Conservation (phyloP, 1,140 invertebrate species). For the Drosophila ohnishii region DNA sequence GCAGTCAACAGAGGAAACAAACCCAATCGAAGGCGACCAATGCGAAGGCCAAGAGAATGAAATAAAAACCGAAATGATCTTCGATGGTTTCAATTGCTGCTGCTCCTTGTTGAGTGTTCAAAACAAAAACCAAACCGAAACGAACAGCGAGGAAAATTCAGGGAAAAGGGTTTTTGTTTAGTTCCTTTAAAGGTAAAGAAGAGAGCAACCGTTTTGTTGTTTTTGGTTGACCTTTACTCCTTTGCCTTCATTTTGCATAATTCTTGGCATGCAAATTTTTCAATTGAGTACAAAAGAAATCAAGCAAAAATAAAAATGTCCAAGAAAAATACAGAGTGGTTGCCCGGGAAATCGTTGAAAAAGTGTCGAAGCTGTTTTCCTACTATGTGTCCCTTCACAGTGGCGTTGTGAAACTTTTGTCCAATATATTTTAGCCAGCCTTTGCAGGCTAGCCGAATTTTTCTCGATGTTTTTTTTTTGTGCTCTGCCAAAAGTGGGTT, state of each 20-base stretch:
- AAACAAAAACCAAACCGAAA: constrained; percentile 27
- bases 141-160: neutral
- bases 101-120: constrained; percentile 49
- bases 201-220: constrained; percentile 57
- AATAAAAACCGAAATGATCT: constrained; percentile 64
- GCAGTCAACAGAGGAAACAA: constrained; percentile 40
- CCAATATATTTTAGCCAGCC: constrained; percentile 68
- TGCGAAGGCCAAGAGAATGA: constrained; percentile 42
- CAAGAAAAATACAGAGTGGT: constrained; percentile 40
- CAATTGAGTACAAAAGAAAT: constrained; percentile 72
- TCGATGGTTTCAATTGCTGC: constrained; percentile 66
- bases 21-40: constrained; percentile 50
- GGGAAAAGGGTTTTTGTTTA: neutral
- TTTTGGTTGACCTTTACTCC: constrained; percentile 44
- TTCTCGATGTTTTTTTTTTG: neutral
- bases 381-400: constrained; percentile 25
- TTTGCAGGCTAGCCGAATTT: constrained; percentile 35
- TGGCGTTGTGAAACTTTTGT: constrained; percentile 51
- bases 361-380: constrained; percentile 67
- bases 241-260: constrained; percentile 62
- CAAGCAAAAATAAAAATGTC: constrained; percentile 69
- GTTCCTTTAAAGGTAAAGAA: constrained; percentile 36
- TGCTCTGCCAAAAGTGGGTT: neutral
- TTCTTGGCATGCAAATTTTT: constrained; percentile 79
- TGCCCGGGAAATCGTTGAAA: constrained; percentile 62